Evolutionary conservation across 2,888 invertebrate species (phyloP), one percentile per base, ranked within the genome.

Genomic region (Agonopterix subpropinquella): DNA sequence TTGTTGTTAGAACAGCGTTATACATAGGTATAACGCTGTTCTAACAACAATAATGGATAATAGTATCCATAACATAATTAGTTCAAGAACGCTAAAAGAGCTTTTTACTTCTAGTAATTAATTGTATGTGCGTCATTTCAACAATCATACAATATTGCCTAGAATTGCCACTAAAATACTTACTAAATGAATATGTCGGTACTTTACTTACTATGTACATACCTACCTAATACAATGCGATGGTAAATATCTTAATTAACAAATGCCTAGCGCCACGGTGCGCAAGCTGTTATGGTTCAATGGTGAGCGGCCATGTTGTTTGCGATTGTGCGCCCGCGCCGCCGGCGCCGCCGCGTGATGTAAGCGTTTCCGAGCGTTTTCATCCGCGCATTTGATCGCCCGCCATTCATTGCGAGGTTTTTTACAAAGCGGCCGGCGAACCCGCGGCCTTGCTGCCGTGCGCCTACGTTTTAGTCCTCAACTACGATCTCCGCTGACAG

Each of bases 371-470:
- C 80, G 77, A 56, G 70, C 66, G 65, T 65, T 65, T 61, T 69
- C 65, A 70, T 51, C 68, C 59, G 74, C 70, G 59, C 70, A 76
- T 77, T 73, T 69, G 71, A 13, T 13, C 13, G 71, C 70, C 63
- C 71, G 77, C 77, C 85, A 84, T 85, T 87, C 85, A 87, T 85
- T 70, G 77, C 54, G 65, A 64, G 63, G 70, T 78, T 81, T 84
- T 80, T 80, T 75, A 66, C 73, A 58, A 62, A 58, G 62, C 76
- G 80, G 77, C 59, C 81, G 78, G 66, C 81, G 81, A 81, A 82
- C 81, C 61, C 74, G 58, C 82, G 84, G 80, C 85, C 82, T 83
- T 84, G 82, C 49, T 65, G n/a, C n/a, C n/a, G n/a, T n/a, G 77
- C 79, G 76, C 79, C 77, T 77, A 78, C 80, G 75, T 72, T 58